Evolutionary conservation across 2,888 invertebrate species (phyloP).

Genomic region (Heliconius sara): DNA sequence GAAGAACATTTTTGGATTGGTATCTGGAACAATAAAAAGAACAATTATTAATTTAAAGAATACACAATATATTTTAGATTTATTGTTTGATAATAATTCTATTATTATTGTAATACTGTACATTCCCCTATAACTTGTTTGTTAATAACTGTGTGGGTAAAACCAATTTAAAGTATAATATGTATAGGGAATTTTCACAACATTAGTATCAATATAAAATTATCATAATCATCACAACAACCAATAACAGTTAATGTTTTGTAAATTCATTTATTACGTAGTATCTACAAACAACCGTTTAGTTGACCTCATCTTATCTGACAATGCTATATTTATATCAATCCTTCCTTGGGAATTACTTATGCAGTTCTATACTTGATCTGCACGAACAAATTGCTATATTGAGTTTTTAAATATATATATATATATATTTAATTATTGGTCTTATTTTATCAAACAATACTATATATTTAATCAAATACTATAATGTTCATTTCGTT

Average conservation of each 20-base stretch:
- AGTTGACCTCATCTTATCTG: neutral
- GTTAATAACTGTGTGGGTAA: neutral
- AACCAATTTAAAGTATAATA: too few relatives aligned
- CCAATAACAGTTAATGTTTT: neutral
- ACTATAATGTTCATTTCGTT: too few relatives aligned
- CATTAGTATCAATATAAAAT: neutral
- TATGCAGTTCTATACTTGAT: too few relatives aligned
- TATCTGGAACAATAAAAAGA: constrained; percentile 46
- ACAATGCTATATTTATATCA: neutral
- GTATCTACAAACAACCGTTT: neutral
- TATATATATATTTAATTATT: too few relatives aligned
- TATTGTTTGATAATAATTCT: too few relatives aligned
- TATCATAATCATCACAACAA: neutral
- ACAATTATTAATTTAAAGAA: constrained; percentile 45
- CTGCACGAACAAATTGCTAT: too few relatives aligned
- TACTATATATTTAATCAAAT: too few relatives aligned
- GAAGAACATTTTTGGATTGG: constrained; percentile 46
- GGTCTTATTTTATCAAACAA: too few relatives aligned
- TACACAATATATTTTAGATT: neutral
- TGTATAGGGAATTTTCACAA: too few relatives aligned
- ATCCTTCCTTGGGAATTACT: neutral
- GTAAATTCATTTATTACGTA: neutral
- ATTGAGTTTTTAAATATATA: too few relatives aligned
- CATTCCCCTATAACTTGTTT: too few relatives aligned
- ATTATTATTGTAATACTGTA: too few relatives aligned